These are phyloP conservation scores for Anthrax anthrax DNA, from an alignment of 2,888 invertebrate genomes.

Conservation along the genomic window DNA sequence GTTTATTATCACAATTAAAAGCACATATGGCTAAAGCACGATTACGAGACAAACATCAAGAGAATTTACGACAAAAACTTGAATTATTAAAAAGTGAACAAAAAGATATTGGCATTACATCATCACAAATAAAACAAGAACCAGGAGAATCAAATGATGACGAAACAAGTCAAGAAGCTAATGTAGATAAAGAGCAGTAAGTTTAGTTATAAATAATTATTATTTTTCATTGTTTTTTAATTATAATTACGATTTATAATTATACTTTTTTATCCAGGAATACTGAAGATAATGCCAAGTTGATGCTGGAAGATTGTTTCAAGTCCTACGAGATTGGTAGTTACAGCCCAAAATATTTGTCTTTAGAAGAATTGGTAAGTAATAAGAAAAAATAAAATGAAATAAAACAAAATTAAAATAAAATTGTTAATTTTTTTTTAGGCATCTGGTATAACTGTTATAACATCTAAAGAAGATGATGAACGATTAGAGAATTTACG, in stretches of 20 bases:
- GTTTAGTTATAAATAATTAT: neutral
- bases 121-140: conserved; percentile 6
- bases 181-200: conserved; percentile 9
- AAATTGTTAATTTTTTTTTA: neutral
- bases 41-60: conserved; percentile 82
- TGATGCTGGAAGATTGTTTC: conserved; percentile 36
- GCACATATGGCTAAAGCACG: conserved; percentile 90
- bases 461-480: conserved; percentile 60
- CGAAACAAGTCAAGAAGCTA: conserved; percentile 10
- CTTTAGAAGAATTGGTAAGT: conserved; percentile 44
- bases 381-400: neutral
- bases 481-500: conserved; percentile 61
- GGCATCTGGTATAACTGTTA: conserved; percentile 54
- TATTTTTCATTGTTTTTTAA: neutral
- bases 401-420: neutral
- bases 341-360: conserved; percentile 67
- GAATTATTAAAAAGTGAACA: conserved; percentile 79
- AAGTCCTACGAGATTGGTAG: conserved; percentile 62
- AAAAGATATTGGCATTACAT: conserved; percentile 36
- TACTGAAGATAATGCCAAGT: conserved; percentile 9
- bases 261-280: neutral
- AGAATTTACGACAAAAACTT: conserved; percentile 74
- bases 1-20: conserved; percentile 83
- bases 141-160: conserved; percentile 7
- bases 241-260: neutral